Base-by-base conservation (phyloP, 2,888 invertebrate species). In the Homarus gammarus region DNA sequence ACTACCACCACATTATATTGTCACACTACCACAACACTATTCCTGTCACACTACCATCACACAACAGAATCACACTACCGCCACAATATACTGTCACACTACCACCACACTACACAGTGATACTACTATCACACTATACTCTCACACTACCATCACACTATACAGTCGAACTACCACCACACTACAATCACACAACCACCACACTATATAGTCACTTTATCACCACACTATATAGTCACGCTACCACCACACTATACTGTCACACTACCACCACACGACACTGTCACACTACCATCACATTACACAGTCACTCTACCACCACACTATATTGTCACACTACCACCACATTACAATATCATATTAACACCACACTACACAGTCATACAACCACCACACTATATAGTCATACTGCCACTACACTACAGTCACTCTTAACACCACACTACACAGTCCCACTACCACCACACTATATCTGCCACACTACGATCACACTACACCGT, bases 11-110 rank as follows among this genome's bases (percentile, higher is more conserved):
- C 73, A 73, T 1, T 36, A 72, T 15, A 64, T 38, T 33, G n/a
- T 36, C 82, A 82, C 70, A 68, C 68, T 15, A 64, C 38, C 56
- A 61, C 82, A 82, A 40, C 64, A 68, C n/a, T n/a, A n/a, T n/a
- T n/a, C n/a, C 22, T 38, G 31, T 38, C 82, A 82, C 82, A 82
- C 70, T 38, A 64, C 38, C 70, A 82, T 70, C 61, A 31, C 44
- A 44, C 12, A 8, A 12, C 44, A 5, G 6, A 8, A 5, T 12
- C 44, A n/a, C n/a, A n/a, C n/a, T n/a, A 82, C 61, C 64, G 31
- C 40, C 82, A 82, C 82, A 61, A n/a, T 18, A n/a, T 40, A 38
- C 61, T 12, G 18, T 12, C 36, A 79, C 61, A 75, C 75, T n/a
- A 15, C n/a, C 75, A 40, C 38, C 40, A 15, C 75, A 75, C 40